These are phyloP conservation scores for Sarcophaga peregrina DNA, from an alignment of 1,140 invertebrate genomes.

Conservation along the genomic window DNA sequence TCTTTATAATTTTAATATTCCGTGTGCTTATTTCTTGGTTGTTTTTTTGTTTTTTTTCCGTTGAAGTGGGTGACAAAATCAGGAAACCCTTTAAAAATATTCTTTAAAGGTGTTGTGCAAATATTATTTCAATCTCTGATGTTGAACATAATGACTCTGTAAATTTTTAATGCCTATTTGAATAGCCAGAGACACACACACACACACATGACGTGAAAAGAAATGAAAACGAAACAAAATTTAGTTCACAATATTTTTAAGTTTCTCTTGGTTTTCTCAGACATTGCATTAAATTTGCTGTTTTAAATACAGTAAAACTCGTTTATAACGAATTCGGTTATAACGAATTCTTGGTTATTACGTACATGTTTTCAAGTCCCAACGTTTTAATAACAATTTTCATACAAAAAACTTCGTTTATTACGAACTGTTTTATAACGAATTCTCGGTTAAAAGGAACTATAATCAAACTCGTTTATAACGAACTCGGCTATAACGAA, in stretches of 20 bases:
- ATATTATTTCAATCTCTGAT: conserved; percentile 33
- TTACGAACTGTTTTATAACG: no score
- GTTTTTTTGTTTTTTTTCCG: neutral
- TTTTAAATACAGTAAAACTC: no score
- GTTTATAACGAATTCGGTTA: no score
- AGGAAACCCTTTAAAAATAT: conserved; percentile 28
- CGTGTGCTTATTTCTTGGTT: neutral
- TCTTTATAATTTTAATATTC: no score
- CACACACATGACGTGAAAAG: neutral
- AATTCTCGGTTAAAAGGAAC: no score
- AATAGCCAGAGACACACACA: neutral
- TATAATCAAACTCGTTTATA: no score
- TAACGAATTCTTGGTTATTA: no score
- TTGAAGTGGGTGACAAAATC: conserved; percentile 37
- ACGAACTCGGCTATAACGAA: no score
- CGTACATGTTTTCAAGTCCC: no score
- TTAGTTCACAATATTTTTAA: neutral
- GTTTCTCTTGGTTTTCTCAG: neutral
- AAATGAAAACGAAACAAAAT: neutral
- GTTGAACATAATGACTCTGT: neutral
- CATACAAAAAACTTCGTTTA: no score
- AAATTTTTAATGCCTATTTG: conserved; percentile 9
- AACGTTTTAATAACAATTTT: no score
- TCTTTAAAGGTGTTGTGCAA: conserved; percentile 34
- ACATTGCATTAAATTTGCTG: no score